These are phyloP conservation scores for Palythoa caribaeorum DNA, from an alignment of 92 coral and sea anemone species.

Conservation along the genomic window DNA sequence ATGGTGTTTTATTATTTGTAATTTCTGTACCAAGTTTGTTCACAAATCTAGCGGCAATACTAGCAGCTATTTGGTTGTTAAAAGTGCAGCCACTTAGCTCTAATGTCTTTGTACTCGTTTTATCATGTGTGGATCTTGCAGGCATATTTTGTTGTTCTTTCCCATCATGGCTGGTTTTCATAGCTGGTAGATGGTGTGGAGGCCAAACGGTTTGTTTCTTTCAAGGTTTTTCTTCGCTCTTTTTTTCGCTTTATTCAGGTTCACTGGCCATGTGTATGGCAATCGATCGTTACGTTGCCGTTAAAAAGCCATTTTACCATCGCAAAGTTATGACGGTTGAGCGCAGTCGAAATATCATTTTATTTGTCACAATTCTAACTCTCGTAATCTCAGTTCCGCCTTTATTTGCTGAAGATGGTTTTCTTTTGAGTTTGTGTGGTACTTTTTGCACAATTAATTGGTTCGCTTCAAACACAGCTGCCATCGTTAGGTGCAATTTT, in stretches of 20 bases:
- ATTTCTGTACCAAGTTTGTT: constrained; percentile 35
- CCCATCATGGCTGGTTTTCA: constrained; percentile 22
- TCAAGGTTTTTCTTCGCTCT: constrained; percentile 17
- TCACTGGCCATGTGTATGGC: constrained; percentile 40
- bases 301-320: constrained; percentile 35
- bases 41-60: constrained; percentile 26
- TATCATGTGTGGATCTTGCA: constrained; percentile 13
- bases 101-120: constrained; percentile 15
- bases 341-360: not conserved
- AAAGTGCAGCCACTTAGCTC: constrained; percentile 34
- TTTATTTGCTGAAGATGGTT: constrained; percentile 7
- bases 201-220: constrained; percentile 18
- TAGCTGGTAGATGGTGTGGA: constrained; percentile 9
- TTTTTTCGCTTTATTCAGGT: constrained; percentile 24
- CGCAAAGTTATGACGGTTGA: constrained; percentile 28
- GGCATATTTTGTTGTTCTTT: not conserved
- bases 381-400: constrained; percentile 6
- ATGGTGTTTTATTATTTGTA: constrained; percentile 4
- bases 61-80: constrained; percentile 20
- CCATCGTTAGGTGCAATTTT: not conserved
- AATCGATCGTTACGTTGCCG: constrained; percentile 26
- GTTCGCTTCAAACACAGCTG: constrained; percentile 22
- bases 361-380: not conserved
- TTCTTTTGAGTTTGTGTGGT: constrained; percentile 15
- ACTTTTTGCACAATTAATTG: constrained; percentile 37